Percentiles rank a stretch among this genome's conserved stretches.
Conservation (phyloP, 2,797 vertebrate genomes). For the Dryobates pubescens region DNA sequence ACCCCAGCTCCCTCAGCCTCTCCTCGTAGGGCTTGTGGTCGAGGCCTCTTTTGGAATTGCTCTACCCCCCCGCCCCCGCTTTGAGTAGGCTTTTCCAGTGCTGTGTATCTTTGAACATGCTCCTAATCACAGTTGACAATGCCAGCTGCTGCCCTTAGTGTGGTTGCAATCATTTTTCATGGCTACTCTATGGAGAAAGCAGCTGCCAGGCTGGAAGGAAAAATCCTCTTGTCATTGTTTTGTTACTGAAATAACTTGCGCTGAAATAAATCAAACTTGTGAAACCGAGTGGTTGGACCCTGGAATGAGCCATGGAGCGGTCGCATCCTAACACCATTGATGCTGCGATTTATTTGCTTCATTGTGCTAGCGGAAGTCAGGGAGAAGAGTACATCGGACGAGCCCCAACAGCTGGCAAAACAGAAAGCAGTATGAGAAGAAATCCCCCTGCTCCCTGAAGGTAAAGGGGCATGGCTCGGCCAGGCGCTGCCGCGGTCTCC, state of each 20-base stretch:
- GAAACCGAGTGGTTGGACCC: accelerated
- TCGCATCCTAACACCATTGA: accelerated
- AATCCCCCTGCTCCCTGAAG: not conserved
- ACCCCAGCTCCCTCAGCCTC: no score
- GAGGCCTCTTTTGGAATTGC: not conserved
- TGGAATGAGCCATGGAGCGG: accelerated
- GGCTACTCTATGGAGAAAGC: not conserved
- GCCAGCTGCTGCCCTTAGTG: not conserved
- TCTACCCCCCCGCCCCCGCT: accelerated
- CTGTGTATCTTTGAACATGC: accelerated
- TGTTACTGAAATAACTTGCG: not conserved
- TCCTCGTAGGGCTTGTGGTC: no score
- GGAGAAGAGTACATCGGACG: accelerated
- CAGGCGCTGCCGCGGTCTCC: not conserved
- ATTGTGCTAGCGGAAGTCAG: accelerated
- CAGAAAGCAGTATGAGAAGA: accelerated
- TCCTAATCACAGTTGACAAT: not conserved
- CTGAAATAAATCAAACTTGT: not conserved
- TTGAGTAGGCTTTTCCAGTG: not conserved
- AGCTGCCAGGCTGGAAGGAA: not conserved
- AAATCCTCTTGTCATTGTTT: not conserved
- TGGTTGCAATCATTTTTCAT: not conserved
- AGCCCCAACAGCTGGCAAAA: accelerated
- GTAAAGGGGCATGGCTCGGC: no score
- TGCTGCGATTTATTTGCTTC: accelerated